phyloP scores from a whole-genome alignment of 2,888 invertebrate species.

The Epinotia demarniana region DNA sequence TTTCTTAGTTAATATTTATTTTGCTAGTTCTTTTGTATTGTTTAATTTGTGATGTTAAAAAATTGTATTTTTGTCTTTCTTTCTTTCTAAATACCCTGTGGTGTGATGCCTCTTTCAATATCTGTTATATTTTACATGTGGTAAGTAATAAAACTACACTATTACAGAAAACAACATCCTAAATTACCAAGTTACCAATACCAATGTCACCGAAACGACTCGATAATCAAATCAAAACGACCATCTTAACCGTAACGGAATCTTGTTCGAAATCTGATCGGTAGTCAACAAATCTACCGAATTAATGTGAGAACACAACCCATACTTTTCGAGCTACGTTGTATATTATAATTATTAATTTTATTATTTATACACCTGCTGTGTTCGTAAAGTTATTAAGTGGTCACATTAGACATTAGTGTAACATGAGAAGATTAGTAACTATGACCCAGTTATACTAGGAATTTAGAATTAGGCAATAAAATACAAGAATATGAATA shows the following conservation, averaged over 20 bases:
- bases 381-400: conserved; percentile 16
- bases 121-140: too few species aligned
- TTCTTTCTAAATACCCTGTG: too few species aligned
- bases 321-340: conserved; percentile 9
- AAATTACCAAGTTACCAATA: neutral
- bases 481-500: neutral
- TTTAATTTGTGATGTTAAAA: too few species aligned
- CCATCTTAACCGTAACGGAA: neutral
- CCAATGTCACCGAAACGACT: neutral
- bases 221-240: conserved; percentile 5
- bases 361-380: conserved; percentile 27
- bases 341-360: conserved; percentile 37
- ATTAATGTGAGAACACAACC: conserved; percentile 37
- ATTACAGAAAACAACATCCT: too few species aligned
- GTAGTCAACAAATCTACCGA: conserved; percentile 19
- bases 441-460: conserved; percentile 18
- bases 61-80: too few species aligned
- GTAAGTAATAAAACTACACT: too few species aligned
- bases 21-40: too few species aligned
- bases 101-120: too few species aligned
- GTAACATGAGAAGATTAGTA: conserved; percentile 21
- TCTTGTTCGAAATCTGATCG: conserved; percentile 22
- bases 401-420: conserved; percentile 14
- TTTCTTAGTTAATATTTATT: too few species aligned
- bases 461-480: conserved; percentile 1